Evolutionary conservation across 1,140 invertebrate genomes (phyloP), one percentile per base, ranked within the genome.

Genomic region (Drosophila serrata): DNA sequence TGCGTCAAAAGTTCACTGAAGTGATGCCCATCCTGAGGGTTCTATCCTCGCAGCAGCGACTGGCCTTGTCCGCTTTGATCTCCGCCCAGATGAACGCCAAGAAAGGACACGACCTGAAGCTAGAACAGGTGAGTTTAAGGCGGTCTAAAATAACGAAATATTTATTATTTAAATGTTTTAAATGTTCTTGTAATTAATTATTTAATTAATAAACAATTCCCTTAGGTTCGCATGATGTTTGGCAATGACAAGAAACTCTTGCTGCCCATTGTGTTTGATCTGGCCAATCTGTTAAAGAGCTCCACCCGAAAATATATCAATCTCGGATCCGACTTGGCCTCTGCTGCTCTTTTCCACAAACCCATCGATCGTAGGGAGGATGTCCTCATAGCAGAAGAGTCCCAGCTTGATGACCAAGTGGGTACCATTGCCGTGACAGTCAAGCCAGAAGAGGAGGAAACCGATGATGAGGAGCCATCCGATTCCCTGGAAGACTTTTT

Each of bases 21-120:
- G 94, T 95, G 9, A 91, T 95, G 80, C 95, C 95, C n/a, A 95
- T 95, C 45, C 92, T 95, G 40, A 93, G 95, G 51, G 94, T 93
- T 7, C 94, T 95, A 93, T 94, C 95, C 2, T 93, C 93, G 0
- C 93, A 94, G 13, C 95, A 95, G 81, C 92, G 95, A 29, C 91
- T 95, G 31, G 94, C 94, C 0, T 81, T 95, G 9, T 94, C 95
- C 0, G 94, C 94, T 1, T 68, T 96, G 43, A 95, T 95, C 2
- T 94, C 95, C 6, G 94, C 94, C 9, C 94, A 95, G 86, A 93
- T 95, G 42, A 94, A 93, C 45, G 94, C 93, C 15, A 94, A 94
- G 8, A 84, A 93, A 22, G 93, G 93, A 0, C 78, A 90, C 4
- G 91, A 91, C 17, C 87, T 95, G 1, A 94, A 93, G 79, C 80